Percentiles rank a stretch among this genome's conserved stretches.
Conservation (phyloP, 2,888 invertebrate species). For the Escarpia spicata region DNA sequence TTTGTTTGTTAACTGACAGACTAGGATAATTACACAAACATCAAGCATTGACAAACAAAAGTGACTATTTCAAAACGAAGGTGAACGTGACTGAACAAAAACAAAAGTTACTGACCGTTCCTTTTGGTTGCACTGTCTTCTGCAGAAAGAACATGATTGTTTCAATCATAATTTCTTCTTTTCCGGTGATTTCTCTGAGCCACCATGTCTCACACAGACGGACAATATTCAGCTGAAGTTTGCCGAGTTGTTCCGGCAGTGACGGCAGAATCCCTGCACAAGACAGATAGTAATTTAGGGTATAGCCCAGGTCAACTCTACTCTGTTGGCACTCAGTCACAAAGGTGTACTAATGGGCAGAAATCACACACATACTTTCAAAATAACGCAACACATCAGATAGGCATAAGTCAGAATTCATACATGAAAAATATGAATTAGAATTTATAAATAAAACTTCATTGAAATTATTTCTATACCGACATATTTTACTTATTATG, state of each 20-base stretch:
- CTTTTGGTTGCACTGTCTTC: constrained; percentile 42
- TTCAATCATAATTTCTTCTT: constrained; percentile 49
- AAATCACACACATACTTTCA: background rate
- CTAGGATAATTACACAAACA: background rate
- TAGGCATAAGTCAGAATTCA: background rate
- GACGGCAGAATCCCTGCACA: constrained; percentile 31
- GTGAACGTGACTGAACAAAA: constrained; percentile 38
- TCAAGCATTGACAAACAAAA: constrained; percentile 8
- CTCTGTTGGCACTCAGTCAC: background rate
- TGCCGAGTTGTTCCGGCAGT: constrained; percentile 43
- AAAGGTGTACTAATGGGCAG: background rate
- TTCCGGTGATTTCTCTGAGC: constrained; percentile 46
- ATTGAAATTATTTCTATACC: background rate
- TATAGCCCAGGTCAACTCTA: background rate
- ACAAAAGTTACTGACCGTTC: constrained; percentile 39
- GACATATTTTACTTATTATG: too few relatives aligned
- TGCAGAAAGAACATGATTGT: constrained; percentile 51
- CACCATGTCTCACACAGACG: constrained; percentile 58
- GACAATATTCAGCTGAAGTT: constrained; percentile 47
- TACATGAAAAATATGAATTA: background rate
- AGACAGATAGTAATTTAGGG: background rate
- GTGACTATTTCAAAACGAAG: background rate
- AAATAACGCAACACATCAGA: background rate
- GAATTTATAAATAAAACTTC: background rate
- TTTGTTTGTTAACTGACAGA: background rate